Evolutionary conservation across 2,888 invertebrate species (phyloP).

Genomic region (Drosophila buzzatii): DNA sequence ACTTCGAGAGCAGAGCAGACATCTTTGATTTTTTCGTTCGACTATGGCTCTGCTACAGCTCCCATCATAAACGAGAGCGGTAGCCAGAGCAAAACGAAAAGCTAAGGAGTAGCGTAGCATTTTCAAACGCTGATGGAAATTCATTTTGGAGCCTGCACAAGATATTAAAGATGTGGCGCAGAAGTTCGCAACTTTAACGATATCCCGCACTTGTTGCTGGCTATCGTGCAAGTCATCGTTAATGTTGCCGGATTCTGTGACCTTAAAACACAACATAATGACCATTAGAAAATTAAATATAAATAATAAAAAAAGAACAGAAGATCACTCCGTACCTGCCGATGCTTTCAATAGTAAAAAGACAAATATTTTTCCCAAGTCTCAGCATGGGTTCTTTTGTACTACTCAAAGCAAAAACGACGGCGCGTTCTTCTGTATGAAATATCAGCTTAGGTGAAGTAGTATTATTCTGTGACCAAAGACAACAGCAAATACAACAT

Average conservation of each 20-base stretch:
- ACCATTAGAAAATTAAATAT: not conserved
- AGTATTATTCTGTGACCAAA: slow-evolving; percentile 24
- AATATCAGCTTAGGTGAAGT: not conserved
- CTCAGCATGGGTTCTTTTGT: slow-evolving; percentile 30
- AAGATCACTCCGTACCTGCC: not conserved
- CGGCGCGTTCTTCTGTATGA: slow-evolving; percentile 8
- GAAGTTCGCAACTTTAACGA: slow-evolving; percentile 46
- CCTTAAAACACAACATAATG: not conserved
- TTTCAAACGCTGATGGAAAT: too few relatives aligned
- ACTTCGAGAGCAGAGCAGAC: too few relatives aligned
- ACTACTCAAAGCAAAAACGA: slow-evolving; percentile 26
- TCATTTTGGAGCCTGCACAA: not conserved
- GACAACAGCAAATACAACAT: not conserved
- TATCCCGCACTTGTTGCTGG: slow-evolving; percentile 48
- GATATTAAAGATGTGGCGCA: slow-evolving; percentile 9
- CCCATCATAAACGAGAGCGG: too few relatives aligned
- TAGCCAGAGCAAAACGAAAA: too few relatives aligned
- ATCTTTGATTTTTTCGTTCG: too few relatives aligned
- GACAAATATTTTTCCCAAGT: slow-evolving; percentile 5
- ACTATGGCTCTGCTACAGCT: too few relatives aligned
- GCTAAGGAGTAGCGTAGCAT: too few relatives aligned
- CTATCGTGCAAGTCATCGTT: slow-evolving; percentile 53
- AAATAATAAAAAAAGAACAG: not conserved
- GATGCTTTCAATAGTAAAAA: slow-evolving; percentile 35
- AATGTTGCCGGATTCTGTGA: slow-evolving; percentile 42